phyloP scores from a whole-genome alignment of 2,888 invertebrate species.

The Ceriagrion tenellum region DNA sequence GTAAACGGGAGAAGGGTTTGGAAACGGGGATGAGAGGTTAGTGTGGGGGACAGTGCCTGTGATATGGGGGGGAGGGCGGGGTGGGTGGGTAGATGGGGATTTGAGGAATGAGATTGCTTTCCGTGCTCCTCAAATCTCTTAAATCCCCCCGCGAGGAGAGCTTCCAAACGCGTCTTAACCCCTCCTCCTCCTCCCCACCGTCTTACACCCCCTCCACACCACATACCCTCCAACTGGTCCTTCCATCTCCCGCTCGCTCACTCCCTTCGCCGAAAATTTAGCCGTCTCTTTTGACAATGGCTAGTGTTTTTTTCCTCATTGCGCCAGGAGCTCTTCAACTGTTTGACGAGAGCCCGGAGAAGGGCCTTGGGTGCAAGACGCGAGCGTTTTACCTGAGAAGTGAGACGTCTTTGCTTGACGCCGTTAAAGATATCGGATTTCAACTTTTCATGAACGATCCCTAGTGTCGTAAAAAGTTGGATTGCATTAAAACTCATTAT shows the following conservation, averaged over 20 bases:
- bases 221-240: too few species aligned
- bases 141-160: constrained; percentile 42
- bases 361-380: too few species aligned
- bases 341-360: too few species aligned
- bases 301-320: background rate
- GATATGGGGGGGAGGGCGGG: background rate
- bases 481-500: too few species aligned
- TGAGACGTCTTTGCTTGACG: too few species aligned
- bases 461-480: too few species aligned
- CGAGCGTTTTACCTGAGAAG: too few species aligned
- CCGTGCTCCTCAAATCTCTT: constrained; percentile 59
- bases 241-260: too few species aligned
- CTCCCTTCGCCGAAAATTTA: background rate
- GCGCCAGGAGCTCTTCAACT: too few species aligned
- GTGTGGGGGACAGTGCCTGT: background rate
- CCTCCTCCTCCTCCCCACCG: background rate
- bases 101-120: constrained; percentile 67
- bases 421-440: too few species aligned
- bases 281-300: constrained; percentile 1
- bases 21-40: background rate
- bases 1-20: background rate
- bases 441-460: too few species aligned
- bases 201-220: background rate
- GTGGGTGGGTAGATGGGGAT: background rate
- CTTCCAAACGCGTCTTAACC: constrained; percentile 38